A percentile compares a stretch with the other conserved stretches of the same genome.
These are phyloP conservation scores for Hetaerina americana DNA, from an alignment of 1,140 invertebrate genomes.

Conservation along the genomic window DNA sequence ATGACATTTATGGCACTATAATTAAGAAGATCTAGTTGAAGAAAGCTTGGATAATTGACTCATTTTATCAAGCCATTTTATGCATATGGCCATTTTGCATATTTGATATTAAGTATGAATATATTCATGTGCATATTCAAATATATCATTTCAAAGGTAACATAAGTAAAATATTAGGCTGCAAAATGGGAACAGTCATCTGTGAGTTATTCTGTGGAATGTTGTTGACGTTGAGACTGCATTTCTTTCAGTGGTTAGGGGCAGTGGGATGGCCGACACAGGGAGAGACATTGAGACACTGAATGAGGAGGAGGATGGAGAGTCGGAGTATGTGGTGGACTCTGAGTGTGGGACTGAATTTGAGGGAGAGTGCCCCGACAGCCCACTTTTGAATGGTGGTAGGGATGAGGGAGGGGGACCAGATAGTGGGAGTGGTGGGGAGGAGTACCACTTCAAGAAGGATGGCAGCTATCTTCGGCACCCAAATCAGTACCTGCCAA, in stretches of 20 bases:
- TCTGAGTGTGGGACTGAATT: conserved; percentile 48
- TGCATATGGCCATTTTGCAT: too few relatives aligned
- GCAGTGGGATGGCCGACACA: conserved; percentile 33
- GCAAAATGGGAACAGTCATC: neutral
- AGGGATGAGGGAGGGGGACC: neutral
- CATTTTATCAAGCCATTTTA: too few relatives aligned
- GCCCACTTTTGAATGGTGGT: neutral
- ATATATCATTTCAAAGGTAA: neutral
- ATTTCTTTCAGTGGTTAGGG: conserved; percentile 7
- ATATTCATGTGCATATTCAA: too few relatives aligned
- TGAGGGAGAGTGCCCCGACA: conserved; percentile 26
- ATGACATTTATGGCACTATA: too few relatives aligned
- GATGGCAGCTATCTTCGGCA: conserved; percentile 59
- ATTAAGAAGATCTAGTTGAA: too few relatives aligned
- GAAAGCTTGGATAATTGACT: too few relatives aligned
- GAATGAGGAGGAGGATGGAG: conserved; percentile 56
- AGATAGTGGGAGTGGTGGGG: conserved; percentile 41
- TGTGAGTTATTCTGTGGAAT: neutral
- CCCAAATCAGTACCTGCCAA: conserved; percentile 72
- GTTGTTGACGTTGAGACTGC: neutral
- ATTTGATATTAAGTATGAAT: too few relatives aligned
- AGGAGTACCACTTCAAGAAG: conserved; percentile 38
- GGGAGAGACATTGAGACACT: conserved; percentile 48
- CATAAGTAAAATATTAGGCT: conserved; percentile 1
- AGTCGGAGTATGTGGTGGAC: conserved; percentile 55